A percentile compares a stretch with the other conserved stretches of the same genome.
phyloP scores from a whole-genome alignment of 2,888 invertebrate genomes.

The Callyntrura guangdongensis region DNA sequence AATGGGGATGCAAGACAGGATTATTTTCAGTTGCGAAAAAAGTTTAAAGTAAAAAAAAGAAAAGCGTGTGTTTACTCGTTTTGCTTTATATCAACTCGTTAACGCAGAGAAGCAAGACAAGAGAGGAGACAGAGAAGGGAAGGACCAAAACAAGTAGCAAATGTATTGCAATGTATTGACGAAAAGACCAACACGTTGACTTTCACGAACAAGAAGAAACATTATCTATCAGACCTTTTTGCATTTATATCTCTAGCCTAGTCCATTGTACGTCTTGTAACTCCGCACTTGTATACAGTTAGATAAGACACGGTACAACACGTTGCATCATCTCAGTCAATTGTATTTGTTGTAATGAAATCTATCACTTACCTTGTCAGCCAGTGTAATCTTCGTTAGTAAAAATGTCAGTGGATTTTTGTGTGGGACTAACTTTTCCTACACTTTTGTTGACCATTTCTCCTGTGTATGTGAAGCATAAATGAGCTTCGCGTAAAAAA shows the following conservation, averaged over 20 bases:
- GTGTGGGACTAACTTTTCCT: too few relatives aligned
- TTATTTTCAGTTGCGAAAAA: conserved; percentile 30
- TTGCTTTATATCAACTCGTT: not conserved
- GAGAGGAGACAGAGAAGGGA: not conserved
- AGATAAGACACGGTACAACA: too few relatives aligned
- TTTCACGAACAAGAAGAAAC: not conserved
- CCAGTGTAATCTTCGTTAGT: not conserved
- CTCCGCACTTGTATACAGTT: not conserved
- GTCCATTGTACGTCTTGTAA: not conserved
- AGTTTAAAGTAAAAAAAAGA: not conserved
- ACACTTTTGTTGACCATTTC: not conserved
- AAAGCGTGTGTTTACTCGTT: not conserved
- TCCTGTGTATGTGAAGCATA: too few relatives aligned
- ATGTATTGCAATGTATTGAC: not conserved
- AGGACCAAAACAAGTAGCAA: not conserved
- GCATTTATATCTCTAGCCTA: not conserved
- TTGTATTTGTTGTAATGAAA: too few relatives aligned
- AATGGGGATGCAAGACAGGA: not conserved
- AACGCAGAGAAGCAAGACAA: too few relatives aligned
- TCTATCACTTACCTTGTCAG: not conserved
- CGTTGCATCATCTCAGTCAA: too few relatives aligned
- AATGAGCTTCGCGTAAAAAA: not conserved
- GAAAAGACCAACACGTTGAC: not conserved
- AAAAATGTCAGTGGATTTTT: too few relatives aligned
- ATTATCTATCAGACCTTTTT: not conserved